These are phyloP conservation scores for Mesorhabditis belari DNA, from an alignment of 2,888 invertebrate species.

Conservation along the genomic window DNA sequence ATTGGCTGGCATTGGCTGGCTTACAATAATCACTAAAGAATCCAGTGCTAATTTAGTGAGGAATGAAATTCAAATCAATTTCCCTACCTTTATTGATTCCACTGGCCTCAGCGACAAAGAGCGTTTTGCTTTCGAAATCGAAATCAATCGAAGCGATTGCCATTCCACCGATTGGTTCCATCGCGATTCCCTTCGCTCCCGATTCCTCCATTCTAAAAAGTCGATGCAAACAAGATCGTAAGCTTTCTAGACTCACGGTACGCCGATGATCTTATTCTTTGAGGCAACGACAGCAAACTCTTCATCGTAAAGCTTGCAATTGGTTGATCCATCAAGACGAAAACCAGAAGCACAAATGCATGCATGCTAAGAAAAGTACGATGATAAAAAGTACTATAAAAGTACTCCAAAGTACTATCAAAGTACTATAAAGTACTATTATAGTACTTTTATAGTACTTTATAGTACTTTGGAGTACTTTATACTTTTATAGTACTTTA, in stretches of 20 bases:
- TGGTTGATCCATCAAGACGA: constrained; percentile 66
- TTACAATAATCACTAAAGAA: no score
- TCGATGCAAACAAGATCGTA: background rate
- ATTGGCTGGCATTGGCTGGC: no score
- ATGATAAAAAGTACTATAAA: no score
- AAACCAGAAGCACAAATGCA: constrained; percentile 83
- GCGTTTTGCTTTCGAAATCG: constrained; percentile 69
- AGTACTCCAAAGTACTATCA: no score
- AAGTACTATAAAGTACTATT: no score
- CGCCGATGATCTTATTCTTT: constrained; percentile 77
- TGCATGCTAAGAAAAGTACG: constrained; percentile 67
- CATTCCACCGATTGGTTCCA: constrained; percentile 80
- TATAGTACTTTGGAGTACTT: no score
- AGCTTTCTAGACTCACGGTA: constrained; percentile 54
- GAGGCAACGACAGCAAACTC: constrained; percentile 83
- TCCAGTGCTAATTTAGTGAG: no score
- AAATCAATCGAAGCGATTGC: constrained; percentile 86
- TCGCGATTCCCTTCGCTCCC: constrained; percentile 71
- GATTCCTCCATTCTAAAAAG: constrained; percentile 30
- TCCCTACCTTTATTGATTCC: constrained; percentile 69
- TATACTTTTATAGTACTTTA: no score
- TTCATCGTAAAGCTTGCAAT: constrained; percentile 66
- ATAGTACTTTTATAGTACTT: no score
- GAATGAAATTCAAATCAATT: no score
- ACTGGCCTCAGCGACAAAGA: constrained; percentile 81